Evolutionary conservation across 2,113 vertebrate species (phyloP).

Genomic region (Rhodinocichla rosea): DNA sequence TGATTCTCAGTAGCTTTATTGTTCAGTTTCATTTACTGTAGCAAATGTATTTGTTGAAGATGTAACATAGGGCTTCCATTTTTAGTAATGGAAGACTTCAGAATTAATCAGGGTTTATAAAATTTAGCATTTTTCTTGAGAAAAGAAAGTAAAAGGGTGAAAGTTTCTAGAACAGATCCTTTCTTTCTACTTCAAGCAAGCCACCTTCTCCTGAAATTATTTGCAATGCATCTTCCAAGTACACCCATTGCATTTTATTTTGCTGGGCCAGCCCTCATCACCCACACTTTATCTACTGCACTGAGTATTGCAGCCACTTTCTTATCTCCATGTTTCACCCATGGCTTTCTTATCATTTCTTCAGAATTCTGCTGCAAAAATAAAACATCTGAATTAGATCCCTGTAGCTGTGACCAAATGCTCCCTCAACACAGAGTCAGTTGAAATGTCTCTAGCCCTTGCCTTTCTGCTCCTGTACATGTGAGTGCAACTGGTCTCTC

Average conservation of each 20-base stretch:
- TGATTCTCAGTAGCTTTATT: constrained; percentile 58
- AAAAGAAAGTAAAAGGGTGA: neutral
- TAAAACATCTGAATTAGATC: neutral
- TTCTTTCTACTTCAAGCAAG: neutral
- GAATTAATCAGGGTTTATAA: neutral
- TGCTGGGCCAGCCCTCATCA: neutral
- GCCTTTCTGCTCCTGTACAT: neutral
- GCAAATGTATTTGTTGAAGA: constrained; percentile 48
- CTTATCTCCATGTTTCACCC: neutral
- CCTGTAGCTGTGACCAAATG: neutral
- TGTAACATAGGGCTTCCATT: constrained; percentile 23
- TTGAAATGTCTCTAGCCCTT: neutral
- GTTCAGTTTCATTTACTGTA: constrained; percentile 50
- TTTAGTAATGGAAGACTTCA: constrained; percentile 29
- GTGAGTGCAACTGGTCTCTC: neutral
- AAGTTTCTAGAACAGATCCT: neutral
- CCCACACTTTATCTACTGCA: neutral
- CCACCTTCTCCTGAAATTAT: neutral
- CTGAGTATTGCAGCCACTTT: neutral
- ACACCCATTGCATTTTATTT: neutral
- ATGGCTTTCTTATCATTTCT: neutral
- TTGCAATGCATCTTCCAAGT: neutral
- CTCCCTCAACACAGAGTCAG: neutral
- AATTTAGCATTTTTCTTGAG: neutral
- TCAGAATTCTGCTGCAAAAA: neutral